Evolutionary conservation across 1,140 invertebrate genomes (phyloP).

Genomic region (Cydia splendana): DNA sequence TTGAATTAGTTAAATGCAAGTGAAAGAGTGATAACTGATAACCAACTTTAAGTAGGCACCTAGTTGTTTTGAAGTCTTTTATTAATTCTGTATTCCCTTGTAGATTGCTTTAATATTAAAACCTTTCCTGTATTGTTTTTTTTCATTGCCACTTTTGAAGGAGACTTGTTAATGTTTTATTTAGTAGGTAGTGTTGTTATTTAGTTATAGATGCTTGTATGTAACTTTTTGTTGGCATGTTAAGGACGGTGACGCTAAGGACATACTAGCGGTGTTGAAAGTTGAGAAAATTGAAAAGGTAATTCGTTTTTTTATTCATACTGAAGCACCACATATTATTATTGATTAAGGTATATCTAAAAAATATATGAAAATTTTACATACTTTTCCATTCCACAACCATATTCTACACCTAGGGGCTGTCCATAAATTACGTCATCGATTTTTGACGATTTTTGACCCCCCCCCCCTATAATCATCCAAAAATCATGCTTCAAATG

Average conservation of each 20-base stretch:
- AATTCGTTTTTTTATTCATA: conserved; percentile 45
- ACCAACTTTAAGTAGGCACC: background rate
- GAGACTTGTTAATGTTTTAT: background rate
- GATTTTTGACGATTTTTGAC: too few species aligned
- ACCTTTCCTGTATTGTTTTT: conserved; percentile 9
- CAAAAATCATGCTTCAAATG: too few species aligned
- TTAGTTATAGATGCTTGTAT: conserved; percentile 54
- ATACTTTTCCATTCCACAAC: too few species aligned
- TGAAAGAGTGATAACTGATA: background rate
- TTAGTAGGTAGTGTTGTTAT: conserved; percentile 42
- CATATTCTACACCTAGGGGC: too few species aligned
- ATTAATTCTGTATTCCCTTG: too few species aligned
- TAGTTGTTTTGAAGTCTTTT: background rate
- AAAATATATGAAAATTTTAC: conserved; percentile 17
- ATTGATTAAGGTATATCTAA: conserved; percentile 1
- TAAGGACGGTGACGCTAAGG: conserved; percentile 83
- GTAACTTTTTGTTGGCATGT: conserved; percentile 77
- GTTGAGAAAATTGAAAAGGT: conserved; percentile 85
- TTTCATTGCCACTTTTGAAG: background rate
- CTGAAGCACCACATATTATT: conserved; percentile 35
- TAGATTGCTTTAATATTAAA: conserved; percentile 34
- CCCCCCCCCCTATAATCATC: too few species aligned
- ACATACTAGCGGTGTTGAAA: conserved; percentile 84
- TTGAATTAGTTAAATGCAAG: conserved; percentile 3
- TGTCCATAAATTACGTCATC: too few species aligned